Percentiles rank a stretch among this genome's conserved stretches.
Evolutionary conservation across 2,797 vertebrate species (phyloP).

Genomic region (Phrynocephalus vlangalii): DNA sequence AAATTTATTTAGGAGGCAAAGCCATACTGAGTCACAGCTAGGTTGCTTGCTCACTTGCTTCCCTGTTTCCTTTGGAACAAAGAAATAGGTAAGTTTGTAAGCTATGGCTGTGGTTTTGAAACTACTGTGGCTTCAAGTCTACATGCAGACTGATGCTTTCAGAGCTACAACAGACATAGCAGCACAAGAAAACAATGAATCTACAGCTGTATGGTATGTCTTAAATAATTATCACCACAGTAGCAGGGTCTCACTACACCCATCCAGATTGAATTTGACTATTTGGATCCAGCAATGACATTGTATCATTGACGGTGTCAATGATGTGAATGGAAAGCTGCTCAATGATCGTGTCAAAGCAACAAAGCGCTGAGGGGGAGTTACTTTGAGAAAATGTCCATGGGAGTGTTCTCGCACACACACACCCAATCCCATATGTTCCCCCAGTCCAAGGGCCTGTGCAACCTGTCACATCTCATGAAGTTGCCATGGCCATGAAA

Average conservation of each 20-base stretch:
- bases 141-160: neutral
- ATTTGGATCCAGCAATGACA: neutral
- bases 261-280: neutral
- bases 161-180: neutral
- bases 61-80: neutral
- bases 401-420: no score
- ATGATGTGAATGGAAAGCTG: no score
- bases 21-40: neutral
- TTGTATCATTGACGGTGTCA: neutral
- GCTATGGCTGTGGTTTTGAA: neutral
- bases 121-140: neutral
- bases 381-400: no score
- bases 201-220: neutral
- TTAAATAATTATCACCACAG: neutral
- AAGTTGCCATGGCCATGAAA: no score
- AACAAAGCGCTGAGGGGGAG: no score
- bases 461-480: no score
- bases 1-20: neutral
- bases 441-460: no score
- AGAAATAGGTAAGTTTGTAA: neutral
- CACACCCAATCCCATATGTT: no score
- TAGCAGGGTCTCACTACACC: neutral
- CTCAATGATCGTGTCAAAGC: no score
- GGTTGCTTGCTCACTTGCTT: neutral
- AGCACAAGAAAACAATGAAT: neutral